Base-by-base conservation (phyloP, 2,888 invertebrate genomes). In the Kryphioiulus occultus region DNA sequence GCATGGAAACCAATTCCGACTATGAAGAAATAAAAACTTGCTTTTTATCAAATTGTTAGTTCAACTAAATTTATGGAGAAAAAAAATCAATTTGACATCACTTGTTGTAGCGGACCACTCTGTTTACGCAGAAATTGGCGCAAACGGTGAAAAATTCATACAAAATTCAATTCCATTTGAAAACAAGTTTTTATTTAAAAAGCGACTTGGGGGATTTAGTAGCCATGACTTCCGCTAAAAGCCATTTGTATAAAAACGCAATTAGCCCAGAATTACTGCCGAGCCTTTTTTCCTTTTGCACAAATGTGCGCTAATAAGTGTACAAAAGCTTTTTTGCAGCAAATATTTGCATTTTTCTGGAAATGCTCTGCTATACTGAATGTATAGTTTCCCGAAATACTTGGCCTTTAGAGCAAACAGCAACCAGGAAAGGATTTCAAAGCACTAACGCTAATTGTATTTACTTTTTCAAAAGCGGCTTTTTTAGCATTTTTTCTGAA, bases 41-140 rank as follows among this genome's bases (percentile, higher is more conserved):
- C 7, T 35, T 35, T 35, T 35, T 35, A 35, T 4, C 35, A 35
- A 4, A 2, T 35, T 35, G 35, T 35, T 35, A 35, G 35, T 35
- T 35, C 35, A 35, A 35, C n/a, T n/a, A n/a, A n/a, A n/a, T n/a
- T 35, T 35, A 35, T 35, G 7, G 7, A 35, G 35, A 35, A 35
- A 35, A 35, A 35, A 35, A 7, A 4, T 35, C 35, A 35, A 4
- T 35, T 35, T 4, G 35, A n/a, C n/a, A n/a, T n/a, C n/a, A n/a
- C n/a, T n/a, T n/a, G n/a, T n/a, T 7, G 35, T 7, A 35, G 7
- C 35, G 7, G 35, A 35, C 35, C 35, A 35, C 2, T 35, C 35
- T 35, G 35, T 35, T 7, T 35, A 35, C 35, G 35, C 35, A 91
- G 12, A 44, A 44, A 44, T 44, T 9, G 44, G 44, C 15, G 44